phyloP scores from a whole-genome alignment of 2,797 vertebrate genomes.

The Acridotheres tristis region DNA sequence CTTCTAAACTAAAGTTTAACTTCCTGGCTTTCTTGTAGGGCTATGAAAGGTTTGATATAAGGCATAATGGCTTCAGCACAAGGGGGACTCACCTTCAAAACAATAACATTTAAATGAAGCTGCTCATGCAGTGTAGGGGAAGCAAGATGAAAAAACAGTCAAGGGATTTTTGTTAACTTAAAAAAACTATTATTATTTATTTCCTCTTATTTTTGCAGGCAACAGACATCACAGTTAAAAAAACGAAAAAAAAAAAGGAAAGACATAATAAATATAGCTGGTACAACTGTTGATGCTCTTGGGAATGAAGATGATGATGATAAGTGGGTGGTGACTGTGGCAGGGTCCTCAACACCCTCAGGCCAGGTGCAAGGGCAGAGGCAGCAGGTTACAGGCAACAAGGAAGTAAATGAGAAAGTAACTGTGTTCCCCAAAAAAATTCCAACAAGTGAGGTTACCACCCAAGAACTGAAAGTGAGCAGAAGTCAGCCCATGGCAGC shows the following conservation, averaged over 20 bases:
- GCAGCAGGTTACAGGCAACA: background rate
- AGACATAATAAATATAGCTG: background rate
- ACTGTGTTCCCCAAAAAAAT: background rate
- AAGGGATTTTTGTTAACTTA: background rate
- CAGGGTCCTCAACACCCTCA: background rate
- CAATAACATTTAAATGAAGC: background rate
- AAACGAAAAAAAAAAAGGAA: too few relatives aligned
- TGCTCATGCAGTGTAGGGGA: background rate
- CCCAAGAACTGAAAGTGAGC: background rate
- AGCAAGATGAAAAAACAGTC: background rate
- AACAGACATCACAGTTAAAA: background rate
- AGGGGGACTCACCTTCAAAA: background rate
- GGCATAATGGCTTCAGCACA: background rate
- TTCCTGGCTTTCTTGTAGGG: background rate
- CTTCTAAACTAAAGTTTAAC: too few relatives aligned
- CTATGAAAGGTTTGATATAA: background rate
- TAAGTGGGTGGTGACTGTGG: rapidly evolving
- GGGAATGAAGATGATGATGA: background rate
- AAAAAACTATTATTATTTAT: background rate
- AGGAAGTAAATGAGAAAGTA: background rate
- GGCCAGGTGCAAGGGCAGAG: rapidly evolving
- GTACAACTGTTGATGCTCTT: background rate
- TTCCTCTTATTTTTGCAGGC: background rate
- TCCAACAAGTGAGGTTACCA: background rate
- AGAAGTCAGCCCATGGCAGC: background rate